phyloP scores from a whole-genome alignment of 2,113 vertebrate species.

The Oxygymnocypris stewartii region DNA sequence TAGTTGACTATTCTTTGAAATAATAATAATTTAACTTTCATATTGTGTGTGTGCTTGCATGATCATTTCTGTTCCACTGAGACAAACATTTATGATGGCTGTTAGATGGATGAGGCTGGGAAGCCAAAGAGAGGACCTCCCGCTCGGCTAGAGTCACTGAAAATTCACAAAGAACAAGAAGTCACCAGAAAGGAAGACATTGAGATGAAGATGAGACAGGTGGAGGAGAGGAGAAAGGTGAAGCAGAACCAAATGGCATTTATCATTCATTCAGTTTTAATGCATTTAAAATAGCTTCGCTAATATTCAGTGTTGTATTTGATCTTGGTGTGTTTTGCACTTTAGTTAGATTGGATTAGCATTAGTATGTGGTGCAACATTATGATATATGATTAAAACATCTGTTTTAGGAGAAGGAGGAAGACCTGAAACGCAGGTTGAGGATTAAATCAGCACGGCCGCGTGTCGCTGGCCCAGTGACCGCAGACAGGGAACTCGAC shows the following conservation, averaged over 20 bases:
- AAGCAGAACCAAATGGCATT: not conserved
- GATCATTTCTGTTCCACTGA: not conserved
- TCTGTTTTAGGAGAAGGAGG: constrained; percentile 68
- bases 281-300: not conserved
- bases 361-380: not conserved
- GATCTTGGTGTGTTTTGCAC: no score
- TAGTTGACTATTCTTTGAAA: not conserved
- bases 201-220: constrained; percentile 76
- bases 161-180: constrained; percentile 62
- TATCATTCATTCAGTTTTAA: not conserved
- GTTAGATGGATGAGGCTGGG: constrained; percentile 63
- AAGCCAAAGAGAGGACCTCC: constrained; percentile 69
- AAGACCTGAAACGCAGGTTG: constrained; percentile 72
- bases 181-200: constrained; percentile 70
- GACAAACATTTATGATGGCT: constrained; percentile 18
- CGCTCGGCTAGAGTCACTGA: constrained; percentile 80
- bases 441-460: constrained; percentile 66
- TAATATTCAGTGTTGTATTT: not conserved
- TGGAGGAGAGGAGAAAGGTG: constrained; percentile 76
- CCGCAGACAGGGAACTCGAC: not conserved
- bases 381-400: not conserved
- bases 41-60: not conserved
- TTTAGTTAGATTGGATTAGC: no score
- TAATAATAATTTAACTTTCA: no score
- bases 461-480: constrained; percentile 38